Conservation (phyloP, 1,140 invertebrate genomes). For the Solenopsis fugax region DNA sequence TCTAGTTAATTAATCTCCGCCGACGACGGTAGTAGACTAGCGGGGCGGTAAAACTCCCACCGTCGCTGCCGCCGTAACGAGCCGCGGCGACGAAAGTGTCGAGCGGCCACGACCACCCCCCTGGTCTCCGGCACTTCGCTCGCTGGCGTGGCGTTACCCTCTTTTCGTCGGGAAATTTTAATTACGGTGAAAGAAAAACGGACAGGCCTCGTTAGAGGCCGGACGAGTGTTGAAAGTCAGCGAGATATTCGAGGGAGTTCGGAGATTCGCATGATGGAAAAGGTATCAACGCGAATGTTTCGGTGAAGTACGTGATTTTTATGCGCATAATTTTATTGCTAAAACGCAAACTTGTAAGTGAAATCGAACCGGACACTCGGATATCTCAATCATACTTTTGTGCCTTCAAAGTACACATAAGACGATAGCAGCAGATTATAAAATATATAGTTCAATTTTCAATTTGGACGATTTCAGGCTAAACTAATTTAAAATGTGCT, state of each 20-base stretch:
- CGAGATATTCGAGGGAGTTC: slow-evolving; percentile 1
- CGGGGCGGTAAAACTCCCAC: slow-evolving; percentile 76
- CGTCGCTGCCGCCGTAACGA: slow-evolving; percentile 71
- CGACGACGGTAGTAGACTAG: slow-evolving; percentile 74
- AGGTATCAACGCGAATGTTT: background rate
- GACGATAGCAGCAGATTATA: background rate
- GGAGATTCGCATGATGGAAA: background rate
- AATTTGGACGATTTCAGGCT: background rate
- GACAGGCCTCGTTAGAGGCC: background rate
- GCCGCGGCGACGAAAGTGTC: slow-evolving; percentile 76
- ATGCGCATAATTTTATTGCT: background rate
- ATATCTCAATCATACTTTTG: background rate
- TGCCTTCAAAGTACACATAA: background rate
- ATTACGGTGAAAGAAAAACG: slow-evolving; percentile 63
- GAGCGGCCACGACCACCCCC: slow-evolving; percentile 51
- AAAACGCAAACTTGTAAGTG: background rate
- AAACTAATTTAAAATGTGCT: background rate
- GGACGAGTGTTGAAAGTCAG: slow-evolving; percentile 29
- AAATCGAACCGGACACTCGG: background rate
- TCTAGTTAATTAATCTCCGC: slow-evolving; percentile 86
- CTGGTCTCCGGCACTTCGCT: slow-evolving; percentile 30
- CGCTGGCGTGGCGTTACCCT: slow-evolving; percentile 11
- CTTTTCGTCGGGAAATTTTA: slow-evolving; percentile 66
- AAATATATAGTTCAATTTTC: background rate
- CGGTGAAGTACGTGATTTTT: background rate